phyloP scores from a whole-genome alignment of 1,140 invertebrate genomes.

The Cydia amplana region DNA sequence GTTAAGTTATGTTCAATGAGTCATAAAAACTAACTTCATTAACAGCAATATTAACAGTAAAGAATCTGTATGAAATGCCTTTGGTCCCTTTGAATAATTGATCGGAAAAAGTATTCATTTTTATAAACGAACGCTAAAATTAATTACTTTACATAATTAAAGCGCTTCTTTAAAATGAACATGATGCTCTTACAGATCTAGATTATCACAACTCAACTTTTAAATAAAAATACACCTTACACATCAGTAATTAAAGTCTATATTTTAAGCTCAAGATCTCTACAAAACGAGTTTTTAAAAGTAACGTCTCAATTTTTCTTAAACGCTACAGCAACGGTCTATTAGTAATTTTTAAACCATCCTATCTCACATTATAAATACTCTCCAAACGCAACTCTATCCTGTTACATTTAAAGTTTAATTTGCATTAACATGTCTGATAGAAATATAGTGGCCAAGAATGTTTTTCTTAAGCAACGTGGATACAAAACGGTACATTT shows the following conservation, averaged over 20 bases:
- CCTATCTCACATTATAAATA: background rate
- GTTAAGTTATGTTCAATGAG: too few relatives aligned
- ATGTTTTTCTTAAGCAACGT: constrained; percentile 22
- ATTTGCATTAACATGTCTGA: background rate
- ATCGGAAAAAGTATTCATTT: background rate
- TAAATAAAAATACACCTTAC: background rate
- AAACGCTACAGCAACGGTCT: background rate
- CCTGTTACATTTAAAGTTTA: background rate
- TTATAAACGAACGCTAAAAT: constrained; percentile 1
- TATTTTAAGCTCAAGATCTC: background rate
- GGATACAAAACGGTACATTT: constrained; percentile 31
- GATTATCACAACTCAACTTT: background rate
- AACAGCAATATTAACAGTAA: too few relatives aligned
- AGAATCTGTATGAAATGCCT: background rate
- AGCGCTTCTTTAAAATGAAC: background rate
- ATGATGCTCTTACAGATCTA: background rate
- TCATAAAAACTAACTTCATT: too few relatives aligned
- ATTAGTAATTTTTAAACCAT: background rate
- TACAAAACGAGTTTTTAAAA: background rate
- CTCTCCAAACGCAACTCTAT: background rate
- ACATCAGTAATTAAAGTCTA: background rate
- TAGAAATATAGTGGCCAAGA: background rate
- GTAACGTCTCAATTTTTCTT: constrained; percentile 11
- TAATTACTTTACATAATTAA: constrained; percentile 1
- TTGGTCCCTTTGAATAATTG: background rate